Evolutionary conservation across 2,797 vertebrate species (phyloP), one percentile per base, ranked within the genome.

Genomic region (Phrynocephalus vlangalii): DNA sequence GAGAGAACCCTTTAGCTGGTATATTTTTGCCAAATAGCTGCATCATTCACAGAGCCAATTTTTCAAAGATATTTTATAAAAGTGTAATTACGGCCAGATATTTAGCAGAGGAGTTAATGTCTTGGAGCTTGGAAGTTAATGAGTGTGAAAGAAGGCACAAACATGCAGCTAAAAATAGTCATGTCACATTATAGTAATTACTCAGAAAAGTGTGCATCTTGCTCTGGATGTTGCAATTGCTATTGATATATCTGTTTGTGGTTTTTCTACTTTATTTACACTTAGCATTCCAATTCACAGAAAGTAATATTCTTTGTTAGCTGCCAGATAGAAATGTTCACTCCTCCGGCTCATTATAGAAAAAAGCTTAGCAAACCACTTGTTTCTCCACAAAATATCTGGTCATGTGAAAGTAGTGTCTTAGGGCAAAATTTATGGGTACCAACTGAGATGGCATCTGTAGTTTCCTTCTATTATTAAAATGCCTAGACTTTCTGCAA

Each of bases 401-500:
- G 86, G 73, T 72, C 38, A 52, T 33, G 20, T 86, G 88, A 87
- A 92, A 92, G 38, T 83, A 48, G 33, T 30, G 85, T 77, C 3
- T 5, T 81, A 89, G 84, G 63, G 52, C 82, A 84, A 82, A 88
- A 20, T 92, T 86, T 87, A 86, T 33, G 24, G 94, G 33, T 72
- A 78, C 16, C 72, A 82, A 86, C 28, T 86, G 73, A 71, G 70
- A 72, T 86, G 83, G 63, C 76, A 83, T 91, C 87, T 84, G 60
- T 71, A 83, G 48, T 92, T 93, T 91, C 80, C 50, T 13, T 91
- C 50, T 66, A 4, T 88, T 67, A 85, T 66, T 79, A 63, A 90
- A 44, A 4, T 30, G 22, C 15, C 67, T 70, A 20, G 13, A 26
- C 52, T 89, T 33, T 28, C 56, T 56, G 28, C 76, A 87, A 88